phyloP scores from a whole-genome alignment of 2,113 vertebrate species.

The Otolemur garnettii region DNA sequence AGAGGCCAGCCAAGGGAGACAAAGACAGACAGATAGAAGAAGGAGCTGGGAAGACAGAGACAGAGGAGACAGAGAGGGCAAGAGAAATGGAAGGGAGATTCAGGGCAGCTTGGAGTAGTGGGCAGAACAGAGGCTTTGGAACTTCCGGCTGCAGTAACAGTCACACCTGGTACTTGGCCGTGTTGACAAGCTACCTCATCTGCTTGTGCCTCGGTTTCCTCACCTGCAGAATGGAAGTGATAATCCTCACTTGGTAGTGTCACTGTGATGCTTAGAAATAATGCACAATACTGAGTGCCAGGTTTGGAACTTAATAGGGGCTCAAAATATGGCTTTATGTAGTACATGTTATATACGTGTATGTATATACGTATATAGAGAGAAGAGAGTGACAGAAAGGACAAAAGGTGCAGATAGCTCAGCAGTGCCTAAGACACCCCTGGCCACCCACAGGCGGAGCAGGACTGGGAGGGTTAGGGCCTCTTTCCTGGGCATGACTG shows the following conservation, averaged over 20 bases:
- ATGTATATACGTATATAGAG: too few species aligned
- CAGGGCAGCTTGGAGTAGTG: neutral
- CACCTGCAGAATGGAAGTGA: neutral
- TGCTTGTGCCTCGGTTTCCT: neutral
- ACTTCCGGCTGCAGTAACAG: neutral
- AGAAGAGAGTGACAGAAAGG: neutral
- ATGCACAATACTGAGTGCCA: neutral
- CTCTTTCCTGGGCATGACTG: neutral
- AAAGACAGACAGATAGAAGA: constrained; percentile 67
- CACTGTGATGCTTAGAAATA: neutral
- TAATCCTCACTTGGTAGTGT: neutral
- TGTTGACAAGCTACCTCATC: neutral
- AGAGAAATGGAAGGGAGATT: neutral
- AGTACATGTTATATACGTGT: too few species aligned
- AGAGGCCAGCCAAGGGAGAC: constrained; percentile 64
- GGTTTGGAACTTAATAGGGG: neutral
- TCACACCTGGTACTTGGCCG: neutral
- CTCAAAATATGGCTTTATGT: neutral
- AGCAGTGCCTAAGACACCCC: neutral
- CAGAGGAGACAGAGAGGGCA: neutral
- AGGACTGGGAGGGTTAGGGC: neutral
- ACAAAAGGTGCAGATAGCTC: neutral
- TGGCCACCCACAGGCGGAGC: rapidly evolving
- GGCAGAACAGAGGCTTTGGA: neutral
- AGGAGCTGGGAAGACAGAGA: constrained; percentile 44